These are phyloP conservation scores for Nannoperca australis DNA, from an alignment of 2,797 vertebrate genomes.

Conservation along the genomic window DNA sequence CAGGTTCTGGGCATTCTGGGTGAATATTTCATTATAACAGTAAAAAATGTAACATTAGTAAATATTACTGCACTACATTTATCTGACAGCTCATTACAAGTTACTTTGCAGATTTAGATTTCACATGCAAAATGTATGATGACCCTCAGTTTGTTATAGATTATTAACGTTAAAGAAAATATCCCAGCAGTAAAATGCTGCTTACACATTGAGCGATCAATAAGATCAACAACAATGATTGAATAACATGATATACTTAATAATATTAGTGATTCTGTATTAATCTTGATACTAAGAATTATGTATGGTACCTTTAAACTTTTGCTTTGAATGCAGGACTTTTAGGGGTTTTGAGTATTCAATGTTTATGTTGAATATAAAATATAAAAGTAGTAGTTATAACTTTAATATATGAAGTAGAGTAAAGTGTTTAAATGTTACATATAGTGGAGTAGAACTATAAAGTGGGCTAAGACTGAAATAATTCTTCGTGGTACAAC, in stretches of 20 bases:
- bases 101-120: not conserved
- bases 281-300: not conserved
- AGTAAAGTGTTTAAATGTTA: not conserved
- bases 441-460: not conserved
- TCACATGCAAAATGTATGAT: too few relatives aligned
- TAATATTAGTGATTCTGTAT: not conserved
- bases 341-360: not conserved
- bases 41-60: not conserved
- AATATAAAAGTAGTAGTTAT: not conserved
- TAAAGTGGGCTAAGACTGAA: not conserved
- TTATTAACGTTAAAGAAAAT: too few relatives aligned
- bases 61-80: not conserved
- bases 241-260: not conserved
- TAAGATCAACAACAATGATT: not conserved
- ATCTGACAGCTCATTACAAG: not conserved
- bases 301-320: not conserved
- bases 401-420: not conserved
- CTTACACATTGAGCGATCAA: too few relatives aligned
- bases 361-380: not conserved
- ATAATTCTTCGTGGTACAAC: too few relatives aligned
- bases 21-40: not conserved
- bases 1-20: not conserved
- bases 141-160: too few relatives aligned
- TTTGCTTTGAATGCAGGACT: not conserved
- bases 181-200: too few relatives aligned